Percentiles rank a stretch among this genome's conserved stretches.
Conservation (phyloP, 1,140 invertebrate species). For the Dinothrombium tinctorium region DNA sequence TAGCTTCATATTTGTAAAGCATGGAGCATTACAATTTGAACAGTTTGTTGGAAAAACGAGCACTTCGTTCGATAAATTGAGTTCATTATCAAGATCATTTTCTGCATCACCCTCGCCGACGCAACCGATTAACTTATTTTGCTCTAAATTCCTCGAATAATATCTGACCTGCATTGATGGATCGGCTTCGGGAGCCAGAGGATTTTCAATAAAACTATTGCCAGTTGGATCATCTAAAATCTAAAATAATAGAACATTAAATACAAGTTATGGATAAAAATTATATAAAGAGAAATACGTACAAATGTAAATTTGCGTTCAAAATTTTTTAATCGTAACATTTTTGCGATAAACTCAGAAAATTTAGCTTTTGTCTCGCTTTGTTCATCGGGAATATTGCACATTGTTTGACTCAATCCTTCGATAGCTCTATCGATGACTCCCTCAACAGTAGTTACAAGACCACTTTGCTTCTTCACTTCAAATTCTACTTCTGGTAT, state of each 20-base stretch:
- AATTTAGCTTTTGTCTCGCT: neutral
- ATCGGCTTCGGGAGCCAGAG: slow-evolving; percentile 44
- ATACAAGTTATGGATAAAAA: no score
- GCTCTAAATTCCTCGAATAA: slow-evolving; percentile 45
- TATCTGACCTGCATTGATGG: slow-evolving; percentile 34
- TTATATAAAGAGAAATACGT: no score
- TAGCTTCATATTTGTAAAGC: slow-evolving; percentile 86
- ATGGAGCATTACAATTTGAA: slow-evolving; percentile 51
- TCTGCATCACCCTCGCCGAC: slow-evolving; percentile 22
- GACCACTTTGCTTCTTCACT: slow-evolving; percentile 24
- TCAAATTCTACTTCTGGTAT: slow-evolving; percentile 83
- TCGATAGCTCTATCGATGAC: slow-evolving; percentile 47
- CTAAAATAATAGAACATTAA: no score
- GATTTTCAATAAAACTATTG: slow-evolving; percentile 81
- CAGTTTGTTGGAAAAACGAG: slow-evolving; percentile 68
- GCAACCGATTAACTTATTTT: slow-evolving; percentile 48
- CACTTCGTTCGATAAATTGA: slow-evolving; percentile 48
- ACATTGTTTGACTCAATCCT: slow-evolving; percentile 18
- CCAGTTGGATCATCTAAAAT: slow-evolving; percentile 79
- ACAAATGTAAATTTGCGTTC: slow-evolving; percentile 41
- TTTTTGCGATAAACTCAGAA: neutral
- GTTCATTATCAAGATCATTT: slow-evolving; percentile 11
- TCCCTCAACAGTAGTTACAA: slow-evolving; percentile 78
- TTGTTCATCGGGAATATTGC: neutral
- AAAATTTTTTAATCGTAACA: slow-evolving; percentile 28